Conservation (phyloP, 2,797 vertebrate genomes). For the Ctenosaura bakeri region DNA sequence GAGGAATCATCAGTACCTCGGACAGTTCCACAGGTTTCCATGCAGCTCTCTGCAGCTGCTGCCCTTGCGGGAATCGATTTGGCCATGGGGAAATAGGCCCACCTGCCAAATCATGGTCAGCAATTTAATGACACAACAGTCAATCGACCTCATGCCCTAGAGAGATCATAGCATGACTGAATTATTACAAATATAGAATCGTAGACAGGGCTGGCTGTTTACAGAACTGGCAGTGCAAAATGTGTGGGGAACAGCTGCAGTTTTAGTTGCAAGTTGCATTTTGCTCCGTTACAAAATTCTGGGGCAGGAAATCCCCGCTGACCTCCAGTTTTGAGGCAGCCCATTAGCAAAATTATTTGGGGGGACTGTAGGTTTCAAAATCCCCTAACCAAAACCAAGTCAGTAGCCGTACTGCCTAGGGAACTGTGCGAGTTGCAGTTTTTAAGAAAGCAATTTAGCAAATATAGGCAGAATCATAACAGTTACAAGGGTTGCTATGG, state of each 20-base stretch:
- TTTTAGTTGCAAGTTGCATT: not conserved
- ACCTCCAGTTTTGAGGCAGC: not conserved
- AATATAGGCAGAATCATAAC: too few relatives aligned
- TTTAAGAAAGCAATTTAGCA: too few relatives aligned
- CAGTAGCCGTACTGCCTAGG: too few relatives aligned
- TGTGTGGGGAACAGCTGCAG: not conserved
- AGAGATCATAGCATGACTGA: too few relatives aligned
- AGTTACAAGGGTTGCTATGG: too few relatives aligned
- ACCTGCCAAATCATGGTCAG: not conserved
- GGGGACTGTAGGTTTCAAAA: too few relatives aligned
- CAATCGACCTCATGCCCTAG: not conserved
- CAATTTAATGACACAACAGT: not conserved
- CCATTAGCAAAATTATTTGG: not conserved
- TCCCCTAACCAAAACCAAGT: too few relatives aligned
- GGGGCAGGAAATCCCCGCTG: not conserved
- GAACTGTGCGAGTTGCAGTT: too few relatives aligned
- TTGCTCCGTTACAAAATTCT: not conserved
- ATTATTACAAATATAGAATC: conserved; percentile 5
- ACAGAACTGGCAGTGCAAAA: not conserved
- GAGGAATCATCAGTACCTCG: not conserved
- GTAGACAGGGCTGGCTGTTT: not conserved
- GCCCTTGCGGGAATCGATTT: not conserved
- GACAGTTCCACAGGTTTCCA: not conserved
- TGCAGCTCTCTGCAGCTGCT: not conserved
- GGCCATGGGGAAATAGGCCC: too few relatives aligned